A percentile compares a stretch with the other conserved stretches of the same genome.
Evolutionary conservation across 1,140 invertebrate genomes (phyloP).

Genomic region (Bombus pascuorum): DNA sequence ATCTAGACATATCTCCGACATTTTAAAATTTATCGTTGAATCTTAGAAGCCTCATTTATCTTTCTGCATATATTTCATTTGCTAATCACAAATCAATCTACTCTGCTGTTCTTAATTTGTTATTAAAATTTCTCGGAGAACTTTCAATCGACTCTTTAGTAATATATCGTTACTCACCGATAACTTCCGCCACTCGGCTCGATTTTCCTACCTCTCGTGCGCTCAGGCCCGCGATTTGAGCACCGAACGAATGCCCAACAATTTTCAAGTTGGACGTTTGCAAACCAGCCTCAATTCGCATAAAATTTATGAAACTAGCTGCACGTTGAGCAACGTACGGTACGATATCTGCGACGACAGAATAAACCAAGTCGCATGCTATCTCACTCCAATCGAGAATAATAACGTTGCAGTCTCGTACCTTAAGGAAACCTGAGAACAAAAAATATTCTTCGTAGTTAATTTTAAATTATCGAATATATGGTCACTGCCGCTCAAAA

Average conservation of each 20-base stretch:
- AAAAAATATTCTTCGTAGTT: no score
- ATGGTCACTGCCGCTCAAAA: no score
- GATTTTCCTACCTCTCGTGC: conserved; percentile 71
- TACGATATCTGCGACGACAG: conserved; percentile 78
- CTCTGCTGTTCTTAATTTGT: neutral
- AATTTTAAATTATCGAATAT: no score
- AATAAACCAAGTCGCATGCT: conserved; percentile 75
- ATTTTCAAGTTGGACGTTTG: conserved; percentile 84
- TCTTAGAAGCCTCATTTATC: no score
- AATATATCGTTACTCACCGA: conserved; percentile 43
- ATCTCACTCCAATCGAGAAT: conserved; percentile 82
- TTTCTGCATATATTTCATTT: no score
- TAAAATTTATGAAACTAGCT: conserved; percentile 82
- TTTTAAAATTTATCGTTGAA: no score
- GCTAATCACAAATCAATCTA: neutral
- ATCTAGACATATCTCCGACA: no score
- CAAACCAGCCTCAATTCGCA: conserved; percentile 80
- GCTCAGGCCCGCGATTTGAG: conserved; percentile 86
- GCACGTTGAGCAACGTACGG: conserved; percentile 82
- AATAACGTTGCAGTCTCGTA: conserved; percentile 82
- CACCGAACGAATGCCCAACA: conserved; percentile 88
- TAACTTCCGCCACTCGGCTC: conserved; percentile 6
- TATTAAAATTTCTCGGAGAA: neutral
- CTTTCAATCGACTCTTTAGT: neutral
- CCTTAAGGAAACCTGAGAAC: conserved; percentile 40